A percentile compares a stretch with the other conserved stretches of the same genome.
Evolutionary conservation across 2,888 invertebrate species (phyloP).

Genomic region (Dusona sp.): DNA sequence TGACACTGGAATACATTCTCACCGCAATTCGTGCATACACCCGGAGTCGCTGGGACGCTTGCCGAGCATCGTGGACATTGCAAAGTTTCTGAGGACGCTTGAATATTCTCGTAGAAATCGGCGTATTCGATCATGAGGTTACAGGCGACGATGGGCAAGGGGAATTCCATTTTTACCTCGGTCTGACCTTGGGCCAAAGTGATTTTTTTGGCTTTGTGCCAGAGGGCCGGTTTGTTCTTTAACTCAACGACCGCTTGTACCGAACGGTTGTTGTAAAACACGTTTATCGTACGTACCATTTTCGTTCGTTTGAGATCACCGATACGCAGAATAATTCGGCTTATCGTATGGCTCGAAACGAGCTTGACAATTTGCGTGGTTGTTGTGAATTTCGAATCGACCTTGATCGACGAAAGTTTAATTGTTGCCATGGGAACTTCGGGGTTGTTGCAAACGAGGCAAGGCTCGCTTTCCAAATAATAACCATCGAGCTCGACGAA

Average conservation of each 20-base stretch:
- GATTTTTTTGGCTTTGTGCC: slow-evolving; percentile 98
- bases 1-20: slow-evolving; percentile 99
- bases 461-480: slow-evolving; percentile 98
- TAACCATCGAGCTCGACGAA: slow-evolving; percentile 98
- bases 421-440: slow-evolving; percentile 96
- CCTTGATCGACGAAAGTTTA: slow-evolving; percentile 96
- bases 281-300: slow-evolving; percentile 98
- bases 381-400: slow-evolving; percentile 98
- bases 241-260: slow-evolving; percentile 99
- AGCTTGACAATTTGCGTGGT: slow-evolving; percentile 99
- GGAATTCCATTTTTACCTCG: slow-evolving; percentile 98
- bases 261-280: slow-evolving; percentile 98
- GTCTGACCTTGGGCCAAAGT: slow-evolving; percentile 96
- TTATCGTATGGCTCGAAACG: slow-evolving; percentile 97
- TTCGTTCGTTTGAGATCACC: slow-evolving; percentile 98
- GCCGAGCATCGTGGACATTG: slow-evolving; percentile 98
- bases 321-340: slow-evolving; percentile 96
- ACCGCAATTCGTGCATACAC: slow-evolving; percentile 98
- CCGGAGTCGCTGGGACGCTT: slow-evolving; percentile 98
- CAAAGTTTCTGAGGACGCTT: slow-evolving; percentile 96
- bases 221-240: slow-evolving; percentile 97
- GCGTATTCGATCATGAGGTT: slow-evolving; percentile 99
- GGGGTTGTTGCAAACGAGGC: slow-evolving; percentile 98
- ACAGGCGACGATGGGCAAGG: slow-evolving; percentile 98
- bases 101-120: slow-evolving; percentile 98